Evolutionary conservation across 2,113 vertebrate genomes (phyloP), one percentile per base, ranked within the genome.

Genomic region (Meles meles): DNA sequence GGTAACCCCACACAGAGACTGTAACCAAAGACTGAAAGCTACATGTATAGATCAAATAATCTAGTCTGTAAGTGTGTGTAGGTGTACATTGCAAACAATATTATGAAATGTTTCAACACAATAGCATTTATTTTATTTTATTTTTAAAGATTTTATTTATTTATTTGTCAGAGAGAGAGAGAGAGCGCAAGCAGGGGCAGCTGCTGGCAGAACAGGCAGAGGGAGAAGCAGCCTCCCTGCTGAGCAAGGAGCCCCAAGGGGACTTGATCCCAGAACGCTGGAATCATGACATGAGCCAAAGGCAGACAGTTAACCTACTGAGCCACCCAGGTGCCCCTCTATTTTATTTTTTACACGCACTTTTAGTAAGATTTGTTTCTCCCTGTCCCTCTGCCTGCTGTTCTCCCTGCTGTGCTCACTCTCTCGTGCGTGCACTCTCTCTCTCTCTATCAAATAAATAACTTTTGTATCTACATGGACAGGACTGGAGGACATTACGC

Each of bases 361-460:
- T 55, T 52, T 52, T 52, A 15, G 4, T 52, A 52, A 15, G 49
- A 15, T 52, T 55, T 55, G 52, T 17, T 55, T 18, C 52, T 55
- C 52, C 52, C 52, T 55, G 18, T 55, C 52, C 52, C 52, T 55
- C 17, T 55, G 52, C 52, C 52, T 55, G 52, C 52, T 55, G 52
- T 18, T 55, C 52, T 17, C 15, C 52, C 52, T 18, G 52, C 52
- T 55, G 52, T 55, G 15, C 8, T 11, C 47, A 12, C 47, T 11
- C 47, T 47, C 52, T 18, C 17, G 0, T 3, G 3, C 13, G 3
- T 1, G 0, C 1, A 1, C 15, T 6, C 52, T 18, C 17, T 55
- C 49, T 52, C 52, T 55, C 17, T 18, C 52, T 55, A 5, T 55
- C 52, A 55, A 18, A 55, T 55, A 55, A 55, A 55, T 55, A 55